Base-by-base conservation (phyloP, 2,113 vertebrate species). In the Zapornia atra region DNA sequence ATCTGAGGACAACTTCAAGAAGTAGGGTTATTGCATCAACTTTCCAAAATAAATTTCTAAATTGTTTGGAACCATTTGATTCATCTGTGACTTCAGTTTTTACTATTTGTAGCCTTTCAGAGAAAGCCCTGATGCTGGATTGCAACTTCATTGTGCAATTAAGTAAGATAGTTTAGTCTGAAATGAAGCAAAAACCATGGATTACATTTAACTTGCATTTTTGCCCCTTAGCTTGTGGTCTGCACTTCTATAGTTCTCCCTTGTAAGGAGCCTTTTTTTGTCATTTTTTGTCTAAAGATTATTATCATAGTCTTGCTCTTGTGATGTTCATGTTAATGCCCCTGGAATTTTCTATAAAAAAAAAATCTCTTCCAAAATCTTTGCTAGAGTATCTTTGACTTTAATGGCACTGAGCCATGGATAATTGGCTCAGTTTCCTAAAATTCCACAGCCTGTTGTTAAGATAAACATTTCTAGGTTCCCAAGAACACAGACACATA, bases 401-500 rank as follows among this genome's bases (percentile, higher is more conserved):
- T 96, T 96, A 97, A 94, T 93, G 94, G 95, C 94, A 86, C 53
- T 33, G 31, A 95, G 93, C 96, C 96, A 92, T 1, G 3, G 54
- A 69, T 79, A 92, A 88, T 80, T 97, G 96, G 92, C 96, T 94
- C 57, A 25, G 73, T 91, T 86, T 92, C 90, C 90, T 71, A 80
- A 90, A 92, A 92, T 91, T 93, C 92, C 92, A 59, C 76, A 84
- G 93, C 77, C 82, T 90, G 96, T 97, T 96, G 95, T 96, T 96
- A 97, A 78, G 95, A 96, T 95, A 97, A 96, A 97, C 88, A 90
- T 75, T 96, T 77, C 71, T 86, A 36, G 42, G 92, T 96, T 96
- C 94, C 94, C 95, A 96, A 75, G 94, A 86, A 92, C 57, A 94
- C 79, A 93, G 95, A 40, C 2, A 1, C 38, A 24, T 96, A 31